phyloP scores from a whole-genome alignment of 92 coral and sea anemone genomes.

The Paragorgia papillata region DNA sequence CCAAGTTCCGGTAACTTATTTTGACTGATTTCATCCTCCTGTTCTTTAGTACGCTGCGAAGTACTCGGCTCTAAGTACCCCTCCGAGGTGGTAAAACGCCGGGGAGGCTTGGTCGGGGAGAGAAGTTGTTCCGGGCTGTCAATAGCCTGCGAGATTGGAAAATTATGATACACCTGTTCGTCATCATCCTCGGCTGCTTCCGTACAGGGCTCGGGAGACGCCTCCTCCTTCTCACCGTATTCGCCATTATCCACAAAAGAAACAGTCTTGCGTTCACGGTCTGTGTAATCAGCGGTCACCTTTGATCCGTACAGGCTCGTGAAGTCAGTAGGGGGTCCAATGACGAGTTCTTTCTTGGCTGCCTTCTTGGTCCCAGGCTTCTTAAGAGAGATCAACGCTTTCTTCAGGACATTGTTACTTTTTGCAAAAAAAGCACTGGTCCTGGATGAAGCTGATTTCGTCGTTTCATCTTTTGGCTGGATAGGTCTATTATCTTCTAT shows the following conservation, averaged over 20 bases:
- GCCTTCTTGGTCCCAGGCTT: conserved; percentile 18
- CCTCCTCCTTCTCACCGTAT: background rate
- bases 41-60: conserved; percentile 29
- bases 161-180: conserved; percentile 24
- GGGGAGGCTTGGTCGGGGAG: background rate
- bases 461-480: conserved; percentile 3
- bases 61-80: conserved; percentile 15
- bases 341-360: conserved; percentile 19
- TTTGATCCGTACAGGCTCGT: conserved; percentile 8
- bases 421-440: conserved; percentile 26
- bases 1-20: conserved; percentile 37
- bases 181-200: conserved; percentile 7
- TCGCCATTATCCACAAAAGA: conserved; percentile 13
- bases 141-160: conserved; percentile 20
- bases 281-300: background rate
- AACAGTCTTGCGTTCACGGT: conserved; percentile 19
- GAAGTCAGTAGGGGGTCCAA: conserved; percentile 24
- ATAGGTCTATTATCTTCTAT: background rate
- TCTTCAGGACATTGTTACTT: conserved; percentile 7
- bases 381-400: conserved; percentile 15
- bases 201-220: conserved; percentile 2
- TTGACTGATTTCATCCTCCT: conserved; percentile 34
- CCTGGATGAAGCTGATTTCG: conserved; percentile 1
- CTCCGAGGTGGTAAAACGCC: background rate
- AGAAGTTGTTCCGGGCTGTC: conserved; percentile 4